A percentile compares a stretch with the other conserved stretches of the same genome.
Evolutionary conservation across 2,797 vertebrate species (phyloP).

Genomic region (Gambelia wislizenii): DNA sequence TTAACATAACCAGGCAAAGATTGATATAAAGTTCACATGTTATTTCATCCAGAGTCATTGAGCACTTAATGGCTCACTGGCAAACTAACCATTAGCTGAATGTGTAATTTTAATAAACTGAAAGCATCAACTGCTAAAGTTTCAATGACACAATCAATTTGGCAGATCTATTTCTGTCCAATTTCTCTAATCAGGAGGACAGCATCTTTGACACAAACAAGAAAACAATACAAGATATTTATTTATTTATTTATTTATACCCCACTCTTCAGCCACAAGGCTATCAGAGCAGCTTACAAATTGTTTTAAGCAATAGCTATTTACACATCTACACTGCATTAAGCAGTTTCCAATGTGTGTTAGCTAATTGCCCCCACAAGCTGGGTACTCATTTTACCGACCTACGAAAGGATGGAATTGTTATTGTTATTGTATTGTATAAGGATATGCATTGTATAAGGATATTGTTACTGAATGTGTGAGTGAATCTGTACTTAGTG

Average conservation of each 20-base stretch:
- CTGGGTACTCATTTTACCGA: too few species aligned
- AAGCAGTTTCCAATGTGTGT: too few species aligned
- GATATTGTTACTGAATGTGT: neutral
- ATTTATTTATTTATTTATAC: too few species aligned
- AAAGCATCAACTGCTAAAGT: neutral
- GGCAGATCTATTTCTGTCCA: neutral
- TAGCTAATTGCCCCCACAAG: too few species aligned
- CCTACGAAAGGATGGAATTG: too few species aligned
- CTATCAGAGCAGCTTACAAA: too few species aligned
- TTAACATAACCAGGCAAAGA: neutral
- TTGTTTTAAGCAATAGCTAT: too few species aligned
- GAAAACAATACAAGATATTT: neutral
- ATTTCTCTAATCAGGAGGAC: neutral
- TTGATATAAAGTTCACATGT: neutral
- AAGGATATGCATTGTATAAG: too few species aligned
- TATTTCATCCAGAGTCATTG: neutral
- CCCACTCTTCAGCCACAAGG: too few species aligned
- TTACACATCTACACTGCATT: too few species aligned
- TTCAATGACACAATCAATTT: neutral
- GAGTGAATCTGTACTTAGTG: neutral
- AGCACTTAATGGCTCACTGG: neutral
- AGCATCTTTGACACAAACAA: neutral
- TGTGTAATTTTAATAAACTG: constrained; percentile 11
- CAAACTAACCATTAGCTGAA: neutral
- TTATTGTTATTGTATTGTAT: too few species aligned